phyloP scores from a whole-genome alignment of 1,140 invertebrate genomes.

The Ridgeia piscesae region DNA sequence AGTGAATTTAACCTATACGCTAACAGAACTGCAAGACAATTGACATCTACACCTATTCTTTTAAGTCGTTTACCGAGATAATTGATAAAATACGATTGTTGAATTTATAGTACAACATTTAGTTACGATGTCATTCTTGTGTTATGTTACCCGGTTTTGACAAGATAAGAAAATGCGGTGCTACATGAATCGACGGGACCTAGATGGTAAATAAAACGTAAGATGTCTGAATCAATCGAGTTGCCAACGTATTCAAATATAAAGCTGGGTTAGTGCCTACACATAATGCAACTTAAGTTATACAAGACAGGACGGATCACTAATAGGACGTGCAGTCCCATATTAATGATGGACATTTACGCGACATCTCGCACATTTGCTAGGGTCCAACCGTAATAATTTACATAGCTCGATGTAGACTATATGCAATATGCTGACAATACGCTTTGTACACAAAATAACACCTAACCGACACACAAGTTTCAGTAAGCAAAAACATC shows the following conservation, averaged over 20 bases:
- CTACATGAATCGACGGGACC: no score
- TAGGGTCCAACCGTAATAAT: no score
- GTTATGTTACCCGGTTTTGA: not conserved
- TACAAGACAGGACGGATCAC: no score
- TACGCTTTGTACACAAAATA: not conserved
- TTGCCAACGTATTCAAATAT: no score
- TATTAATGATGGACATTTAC: no score
- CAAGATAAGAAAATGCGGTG: no score
- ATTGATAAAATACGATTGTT: not conserved
- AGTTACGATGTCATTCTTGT: not conserved
- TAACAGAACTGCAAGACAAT: not conserved
- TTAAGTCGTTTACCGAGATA: not conserved
- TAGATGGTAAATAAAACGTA: no score
- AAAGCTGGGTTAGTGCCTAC: no score
- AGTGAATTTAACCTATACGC: not conserved
- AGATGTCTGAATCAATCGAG: no score
- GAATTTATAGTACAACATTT: not conserved
- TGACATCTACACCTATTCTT: not conserved
- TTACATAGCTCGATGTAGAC: not conserved
- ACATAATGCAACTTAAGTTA: no score
- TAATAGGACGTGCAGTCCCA: no score
- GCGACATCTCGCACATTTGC: no score
- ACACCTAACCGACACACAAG: not conserved
- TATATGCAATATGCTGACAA: not conserved
- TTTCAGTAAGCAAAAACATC: not conserved